A percentile compares a stretch with the other conserved stretches of the same genome.
Evolutionary conservation across 1,140 invertebrate species (phyloP).

Genomic region (Bombus consobrinus): DNA sequence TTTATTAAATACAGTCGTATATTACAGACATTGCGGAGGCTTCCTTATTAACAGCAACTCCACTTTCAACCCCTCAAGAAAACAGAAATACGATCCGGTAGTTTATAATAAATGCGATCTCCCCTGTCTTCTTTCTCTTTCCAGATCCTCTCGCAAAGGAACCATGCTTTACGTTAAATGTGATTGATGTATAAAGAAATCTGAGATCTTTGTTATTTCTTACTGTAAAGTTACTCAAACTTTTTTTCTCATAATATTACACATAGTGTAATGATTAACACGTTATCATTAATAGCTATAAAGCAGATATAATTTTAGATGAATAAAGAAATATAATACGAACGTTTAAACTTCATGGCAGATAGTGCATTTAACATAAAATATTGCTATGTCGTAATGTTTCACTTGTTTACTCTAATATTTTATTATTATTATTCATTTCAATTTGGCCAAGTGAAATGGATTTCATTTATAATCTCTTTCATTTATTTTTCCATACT

Average conservation of each 20-base stretch:
- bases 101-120: neutral
- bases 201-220: neutral
- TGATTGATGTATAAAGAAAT: neutral
- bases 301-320: too few species aligned
- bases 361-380: too few species aligned
- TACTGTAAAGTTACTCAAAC: neutral
- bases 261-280: too few species aligned
- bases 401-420: too few species aligned
- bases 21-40: neutral
- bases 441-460: too few species aligned
- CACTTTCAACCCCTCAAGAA: neutral
- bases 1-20: neutral
- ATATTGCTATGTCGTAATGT: too few species aligned
- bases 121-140: neutral
- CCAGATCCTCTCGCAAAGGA: neutral
- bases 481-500: too few species aligned
- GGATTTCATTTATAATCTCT: too few species aligned
- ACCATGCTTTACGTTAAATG: neutral
- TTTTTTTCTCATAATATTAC: neutral
- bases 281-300: too few species aligned
- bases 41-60: neutral
- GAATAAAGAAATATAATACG: too few species aligned
- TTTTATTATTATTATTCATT: too few species aligned
- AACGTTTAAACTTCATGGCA: too few species aligned
- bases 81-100: neutral